phyloP scores from a whole-genome alignment of 2,888 invertebrate genomes.

The Cryptophagus acutangulus region DNA sequence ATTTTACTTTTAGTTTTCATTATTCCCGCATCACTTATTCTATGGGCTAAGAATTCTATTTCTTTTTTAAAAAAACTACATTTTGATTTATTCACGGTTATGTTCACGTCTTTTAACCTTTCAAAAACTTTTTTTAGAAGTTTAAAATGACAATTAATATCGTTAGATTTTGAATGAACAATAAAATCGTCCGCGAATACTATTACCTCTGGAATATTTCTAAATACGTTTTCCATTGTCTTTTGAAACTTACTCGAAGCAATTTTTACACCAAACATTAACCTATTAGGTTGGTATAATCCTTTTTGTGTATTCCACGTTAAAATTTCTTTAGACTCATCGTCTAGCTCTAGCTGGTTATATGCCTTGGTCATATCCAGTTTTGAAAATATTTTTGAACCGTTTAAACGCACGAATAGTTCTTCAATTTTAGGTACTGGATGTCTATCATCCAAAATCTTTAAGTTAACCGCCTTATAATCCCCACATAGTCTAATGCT shows the following conservation, averaged over 20 bases:
- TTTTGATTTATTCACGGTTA: conserved; percentile 32
- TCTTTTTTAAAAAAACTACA: conserved; percentile 35
- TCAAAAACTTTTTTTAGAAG: conserved; percentile 27
- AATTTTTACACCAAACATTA: conserved; percentile 33
- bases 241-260: conserved; percentile 34
- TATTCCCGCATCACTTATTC: conserved; percentile 19
- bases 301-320: conserved; percentile 38
- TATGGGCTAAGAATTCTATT: conserved; percentile 34
- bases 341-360: conserved; percentile 34
- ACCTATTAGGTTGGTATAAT: conserved; percentile 33
- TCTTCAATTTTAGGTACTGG: conserved; percentile 11
- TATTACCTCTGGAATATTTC: conserved; percentile 28
- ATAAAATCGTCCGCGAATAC: conserved; percentile 36
- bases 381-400: conserved; percentile 27
- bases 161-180: too few relatives aligned
- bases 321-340: conserved; percentile 28
- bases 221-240: conserved; percentile 34
- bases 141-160: too few relatives aligned
- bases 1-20: conserved; percentile 14
- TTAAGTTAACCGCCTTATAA: conserved; percentile 14
- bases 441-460: conserved; percentile 3
- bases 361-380: conserved; percentile 28
- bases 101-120: conserved; percentile 25
- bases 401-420: conserved; percentile 7
- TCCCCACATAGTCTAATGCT: conserved; percentile 25